A percentile compares a stretch with the other conserved stretches of the same genome.
These are phyloP conservation scores for Trichomalopsis sarcophagae DNA, from an alignment of 1,140 invertebrate species.

Conservation along the genomic window DNA sequence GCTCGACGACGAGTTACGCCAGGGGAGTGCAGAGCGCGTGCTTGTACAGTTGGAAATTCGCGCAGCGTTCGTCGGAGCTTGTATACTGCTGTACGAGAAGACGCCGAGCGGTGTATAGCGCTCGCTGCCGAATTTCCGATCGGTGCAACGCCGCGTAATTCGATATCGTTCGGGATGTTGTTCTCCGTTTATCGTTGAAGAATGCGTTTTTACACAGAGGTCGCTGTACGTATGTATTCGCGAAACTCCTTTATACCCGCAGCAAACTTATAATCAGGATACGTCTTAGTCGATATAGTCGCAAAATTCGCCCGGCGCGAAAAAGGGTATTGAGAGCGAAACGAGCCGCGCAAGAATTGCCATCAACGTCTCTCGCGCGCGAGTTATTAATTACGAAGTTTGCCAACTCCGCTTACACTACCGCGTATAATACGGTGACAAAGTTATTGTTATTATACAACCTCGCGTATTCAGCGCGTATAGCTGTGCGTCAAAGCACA, in stretches of 20 bases:
- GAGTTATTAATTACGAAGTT: slow-evolving; percentile 9
- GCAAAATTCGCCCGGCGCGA: not conserved
- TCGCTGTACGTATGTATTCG: too few species aligned
- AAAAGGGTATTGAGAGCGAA: not conserved
- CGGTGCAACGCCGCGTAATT: too few species aligned
- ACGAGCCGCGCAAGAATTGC: not conserved
- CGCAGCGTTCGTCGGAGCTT: not conserved
- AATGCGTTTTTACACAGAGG: too few species aligned
- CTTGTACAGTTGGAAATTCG: not conserved
- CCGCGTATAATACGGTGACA: not conserved
- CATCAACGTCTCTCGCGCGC: not conserved
- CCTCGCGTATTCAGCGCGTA: not conserved
- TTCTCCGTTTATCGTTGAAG: not conserved
- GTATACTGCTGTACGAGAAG: not conserved
- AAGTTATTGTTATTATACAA: not conserved
- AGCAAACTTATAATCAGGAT: not conserved
- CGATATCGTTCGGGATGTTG: not conserved
- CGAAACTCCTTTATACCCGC: too few species aligned
- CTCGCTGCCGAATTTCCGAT: not conserved
- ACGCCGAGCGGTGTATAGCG: not conserved
- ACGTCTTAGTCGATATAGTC: too few species aligned
- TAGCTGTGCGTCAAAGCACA: not conserved
- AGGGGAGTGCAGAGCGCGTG: not conserved
- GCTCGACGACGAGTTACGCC: not conserved
- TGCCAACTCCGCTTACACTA: not conserved